Base-by-base conservation (phyloP, 1,140 invertebrate species). In the Oryzaephilus surinamensis region DNA sequence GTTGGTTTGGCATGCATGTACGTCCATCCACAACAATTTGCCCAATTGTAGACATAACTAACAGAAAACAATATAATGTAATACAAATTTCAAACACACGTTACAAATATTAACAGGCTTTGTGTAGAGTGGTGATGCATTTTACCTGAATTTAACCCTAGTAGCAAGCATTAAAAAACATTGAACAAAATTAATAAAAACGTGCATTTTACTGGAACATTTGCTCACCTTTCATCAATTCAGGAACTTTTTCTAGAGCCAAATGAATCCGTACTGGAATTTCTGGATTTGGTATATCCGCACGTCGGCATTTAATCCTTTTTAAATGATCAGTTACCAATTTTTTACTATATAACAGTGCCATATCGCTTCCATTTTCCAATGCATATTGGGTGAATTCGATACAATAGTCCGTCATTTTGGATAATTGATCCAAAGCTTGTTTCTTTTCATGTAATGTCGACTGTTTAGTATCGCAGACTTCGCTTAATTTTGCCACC, bases 371-470 rank as follows among this genome's bases (percentile, higher is more conserved):
- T 33, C 84, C 85, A 54, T 79, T 77, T 14, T 80, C 74, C 6
- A 91, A 65, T 10, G 82, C 82, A 54, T 77, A 71, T 53, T 76
- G 75, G 27, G 88, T 82, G 64, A 91, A 89, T 37, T 79, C 73
- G 27, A 88, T 82, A 60, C 84, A 88, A 66, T 91, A 83, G 66
- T 91, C 84, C 7, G 84, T 85, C 53, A 86, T 76, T 54, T 77
- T 76, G 3, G 83, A 82, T 3, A 88, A 66, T 50, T 84, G 74
- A 53, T 84, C 76, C 13, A 89, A 61, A 34, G 81, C 84, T 32
- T 78, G 70, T 63, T 85, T 86, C 62, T 87, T 90, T 58, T 86
- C 81, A 47, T 77, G 77, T 12, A 90, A 65, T 18, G 82, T 84
- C 55, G 79, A 83, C 55, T 86, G 79, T 57, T 88, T 89, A 40